These are phyloP conservation scores for Pseudoatta argentina DNA, from an alignment of 1,140 invertebrate species.

Conservation along the genomic window DNA sequence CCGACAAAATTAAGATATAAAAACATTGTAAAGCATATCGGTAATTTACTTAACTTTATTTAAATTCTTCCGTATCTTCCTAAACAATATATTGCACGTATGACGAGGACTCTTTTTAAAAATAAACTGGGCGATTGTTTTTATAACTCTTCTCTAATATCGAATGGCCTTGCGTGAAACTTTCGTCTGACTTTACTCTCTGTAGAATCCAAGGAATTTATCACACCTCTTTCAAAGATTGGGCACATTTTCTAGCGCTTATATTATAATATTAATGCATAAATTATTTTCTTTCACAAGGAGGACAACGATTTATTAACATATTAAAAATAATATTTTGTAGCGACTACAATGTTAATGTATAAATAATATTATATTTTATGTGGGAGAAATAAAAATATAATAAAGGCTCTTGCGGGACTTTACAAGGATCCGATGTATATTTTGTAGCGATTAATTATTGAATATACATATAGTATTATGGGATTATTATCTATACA, in stretches of 20 bases:
- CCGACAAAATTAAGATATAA: constrained; percentile 27
- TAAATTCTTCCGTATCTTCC: constrained; percentile 30
- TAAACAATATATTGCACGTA: not conserved
- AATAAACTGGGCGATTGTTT: not conserved
- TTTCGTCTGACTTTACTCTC: not conserved
- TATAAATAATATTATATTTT: constrained; percentile 15
- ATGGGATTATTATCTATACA: constrained; percentile 24
- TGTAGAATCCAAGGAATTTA: not conserved
- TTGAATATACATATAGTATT: not conserved
- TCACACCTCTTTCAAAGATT: not conserved
- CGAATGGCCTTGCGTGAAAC: not conserved
- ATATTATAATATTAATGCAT: not conserved
- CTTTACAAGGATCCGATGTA: not conserved
- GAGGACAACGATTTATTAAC: not conserved
- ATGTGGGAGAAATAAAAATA: not conserved
- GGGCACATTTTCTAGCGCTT: not conserved
- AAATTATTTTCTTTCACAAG: constrained; percentile 28
- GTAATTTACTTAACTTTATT: constrained; percentile 13
- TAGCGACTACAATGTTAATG: constrained; percentile 15
- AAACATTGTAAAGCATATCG: not conserved
- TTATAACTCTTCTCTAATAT: constrained; percentile 1
- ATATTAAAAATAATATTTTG: constrained; percentile 21
- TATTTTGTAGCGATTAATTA: constrained; percentile 34
- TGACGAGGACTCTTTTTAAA: constrained; percentile 1
- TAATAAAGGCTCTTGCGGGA: not conserved